Conservation (phyloP, 2,888 invertebrate genomes). For the Cylindroiulus punctatus region DNA sequence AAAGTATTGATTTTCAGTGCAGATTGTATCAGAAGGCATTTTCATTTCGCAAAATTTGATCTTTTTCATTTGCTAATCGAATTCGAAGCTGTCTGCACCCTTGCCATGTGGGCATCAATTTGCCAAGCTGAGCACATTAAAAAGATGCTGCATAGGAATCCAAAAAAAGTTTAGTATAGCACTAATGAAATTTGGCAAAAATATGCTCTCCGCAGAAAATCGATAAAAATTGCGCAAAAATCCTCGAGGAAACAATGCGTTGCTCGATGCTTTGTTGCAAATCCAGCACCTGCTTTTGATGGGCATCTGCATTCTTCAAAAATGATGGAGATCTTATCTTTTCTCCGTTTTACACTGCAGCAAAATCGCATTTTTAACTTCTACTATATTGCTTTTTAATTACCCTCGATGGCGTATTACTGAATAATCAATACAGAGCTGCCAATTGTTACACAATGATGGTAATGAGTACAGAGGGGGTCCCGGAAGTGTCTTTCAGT, state of each 20-base stretch:
- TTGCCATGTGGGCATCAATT: neutral
- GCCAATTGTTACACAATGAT: too few species aligned
- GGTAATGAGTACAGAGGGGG: too few species aligned
- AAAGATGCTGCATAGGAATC: slow-evolving; percentile 30
- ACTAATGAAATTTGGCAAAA: slow-evolving; percentile 41
- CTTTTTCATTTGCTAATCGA: neutral
- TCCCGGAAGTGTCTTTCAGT: too few species aligned
- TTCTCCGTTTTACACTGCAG: neutral
- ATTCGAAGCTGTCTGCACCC: neutral
- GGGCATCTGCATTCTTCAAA: neutral
- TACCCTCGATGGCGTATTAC: neutral
- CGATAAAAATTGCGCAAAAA: slow-evolving; percentile 12
- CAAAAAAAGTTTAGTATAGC: neutral
- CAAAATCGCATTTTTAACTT: neutral
- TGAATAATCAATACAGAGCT: too few species aligned
- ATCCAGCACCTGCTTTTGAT: neutral
- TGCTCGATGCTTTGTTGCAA: neutral
- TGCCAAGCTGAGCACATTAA: slow-evolving; percentile 1
- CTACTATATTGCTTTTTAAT: neutral
- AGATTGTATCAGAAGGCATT: neutral
- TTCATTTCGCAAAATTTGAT: neutral
- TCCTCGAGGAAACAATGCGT: neutral
- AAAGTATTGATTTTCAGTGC: neutral
- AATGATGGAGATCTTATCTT: neutral
- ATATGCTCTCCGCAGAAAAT: neutral